Evolutionary conservation across 2,888 invertebrate species (phyloP), one percentile per base, ranked within the genome.

Genomic region (Dicyrtoma fusca): DNA sequence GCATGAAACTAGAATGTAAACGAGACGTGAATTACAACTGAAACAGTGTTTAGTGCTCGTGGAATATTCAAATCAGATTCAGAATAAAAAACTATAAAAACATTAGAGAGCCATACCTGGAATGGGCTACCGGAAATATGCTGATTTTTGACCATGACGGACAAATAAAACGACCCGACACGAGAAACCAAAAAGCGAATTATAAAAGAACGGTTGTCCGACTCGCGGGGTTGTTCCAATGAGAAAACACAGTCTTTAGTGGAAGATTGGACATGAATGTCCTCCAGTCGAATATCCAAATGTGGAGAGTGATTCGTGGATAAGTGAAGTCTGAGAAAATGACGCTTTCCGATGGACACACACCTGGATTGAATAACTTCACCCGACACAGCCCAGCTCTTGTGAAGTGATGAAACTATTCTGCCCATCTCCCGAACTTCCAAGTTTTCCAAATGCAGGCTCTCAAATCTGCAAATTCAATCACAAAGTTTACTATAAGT

Each of bases 81-180:
- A 68, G 10, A 72, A 59, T 1, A 49, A 17, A 55, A n/a, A 57
- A 21, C 26, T 53, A 53, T 55, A 23, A 61, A 44, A 1, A 23
- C 21, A 45, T 26, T 10, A 49, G 3, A 10, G 14, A 42, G 26
- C 53, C 47, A 69, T 65, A 78, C 80, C 68, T 80, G 77, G 70
- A 80, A 79, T 66, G 80, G 80, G 42, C 77, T 77, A 23, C 80
- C 80, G 45, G 77, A 75, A 75, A 80, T 79, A 59, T 79, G 79
- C 64, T 79, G 77, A 74, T 78, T 77, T 64, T 76, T 79, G 21
- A 80, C 75, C 47, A 75, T 71, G 51, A 80, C 78, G 8, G 77
- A 76, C 53, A 80, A 71, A n/a, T 73, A 73, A 64, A 80, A 80
- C 13, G 80, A 75, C 3, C 78, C 79, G 53, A 80, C 73, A 26